Conservation (phyloP, 2,888 invertebrate species). For the Argynnis bischoffii region DNA sequence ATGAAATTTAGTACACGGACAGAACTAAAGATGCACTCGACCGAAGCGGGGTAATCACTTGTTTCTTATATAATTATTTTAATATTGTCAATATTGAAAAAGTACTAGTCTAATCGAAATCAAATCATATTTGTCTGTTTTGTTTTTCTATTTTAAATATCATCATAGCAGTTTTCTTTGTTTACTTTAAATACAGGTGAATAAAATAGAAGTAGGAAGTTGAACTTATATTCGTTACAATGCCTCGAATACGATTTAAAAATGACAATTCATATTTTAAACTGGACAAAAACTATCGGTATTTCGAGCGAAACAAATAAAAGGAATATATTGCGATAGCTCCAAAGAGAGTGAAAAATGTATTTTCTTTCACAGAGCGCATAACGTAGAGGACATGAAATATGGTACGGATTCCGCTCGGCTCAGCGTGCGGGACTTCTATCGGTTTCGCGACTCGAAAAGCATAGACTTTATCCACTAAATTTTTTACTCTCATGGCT, state of each 20-base stretch:
- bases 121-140: too few relatives aligned
- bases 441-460: constrained; percentile 72
- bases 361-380: constrained; percentile 80
- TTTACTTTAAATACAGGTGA: constrained; percentile 9
- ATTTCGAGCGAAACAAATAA: constrained; percentile 55
- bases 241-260: constrained; percentile 15
- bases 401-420: constrained; percentile 76
- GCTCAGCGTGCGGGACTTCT: constrained; percentile 72
- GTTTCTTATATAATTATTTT: too few relatives aligned
- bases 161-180: background rate
- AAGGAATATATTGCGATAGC: constrained; percentile 62
- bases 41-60: too few relatives aligned
- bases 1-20: too few relatives aligned
- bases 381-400: constrained; percentile 78
- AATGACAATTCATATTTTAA: constrained; percentile 27
- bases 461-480: constrained; percentile 69
- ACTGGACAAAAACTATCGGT: constrained; percentile 26
- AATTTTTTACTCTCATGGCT: constrained; percentile 61
- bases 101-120: too few relatives aligned
- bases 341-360: constrained; percentile 78
- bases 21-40: too few relatives aligned
- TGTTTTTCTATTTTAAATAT: too few relatives aligned
- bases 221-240: constrained; percentile 6
- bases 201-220: constrained; percentile 7
- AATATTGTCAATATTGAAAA: too few relatives aligned